A percentile compares a stretch with the other conserved stretches of the same genome.
Conservation (phyloP, 2,797 vertebrate species). For the Gymnopithys bicolor region DNA sequence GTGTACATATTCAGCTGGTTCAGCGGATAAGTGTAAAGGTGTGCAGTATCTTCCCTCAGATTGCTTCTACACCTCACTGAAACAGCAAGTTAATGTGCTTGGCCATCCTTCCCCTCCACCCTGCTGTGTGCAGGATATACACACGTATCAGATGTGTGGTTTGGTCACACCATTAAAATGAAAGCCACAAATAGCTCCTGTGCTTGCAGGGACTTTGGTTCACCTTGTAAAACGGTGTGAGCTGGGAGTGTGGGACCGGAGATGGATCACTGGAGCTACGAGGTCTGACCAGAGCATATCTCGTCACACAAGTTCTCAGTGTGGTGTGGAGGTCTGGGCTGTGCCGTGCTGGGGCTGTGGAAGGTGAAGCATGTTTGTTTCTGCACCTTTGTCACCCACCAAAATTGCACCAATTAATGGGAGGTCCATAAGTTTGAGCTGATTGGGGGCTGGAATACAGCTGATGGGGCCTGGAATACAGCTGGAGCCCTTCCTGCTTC, state of each 20-base stretch:
- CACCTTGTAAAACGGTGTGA: background rate
- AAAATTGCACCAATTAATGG: rapidly evolving
- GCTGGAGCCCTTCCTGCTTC: rapidly evolving
- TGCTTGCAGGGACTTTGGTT: background rate
- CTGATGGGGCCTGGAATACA: background rate
- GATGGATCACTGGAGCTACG: background rate
- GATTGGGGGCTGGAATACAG: background rate
- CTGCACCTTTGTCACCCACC: background rate
- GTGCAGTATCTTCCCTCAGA: background rate
- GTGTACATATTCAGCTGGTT: rapidly evolving
- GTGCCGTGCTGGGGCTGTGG: rapidly evolving
- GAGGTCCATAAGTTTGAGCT: background rate
- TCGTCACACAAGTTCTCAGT: rapidly evolving
- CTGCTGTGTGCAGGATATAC: background rate
- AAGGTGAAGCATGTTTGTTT: background rate
- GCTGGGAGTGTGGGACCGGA: rapidly evolving
- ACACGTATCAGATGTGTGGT: background rate
- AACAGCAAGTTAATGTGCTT: background rate
- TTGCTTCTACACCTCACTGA: background rate
- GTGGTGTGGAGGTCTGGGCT: background rate
- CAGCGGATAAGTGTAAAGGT: background rate
- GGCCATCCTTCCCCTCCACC: background rate
- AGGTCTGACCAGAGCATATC: background rate
- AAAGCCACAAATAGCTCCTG: background rate
- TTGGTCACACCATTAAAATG: background rate